Base-by-base conservation (phyloP, 2,888 invertebrate species). In the Ophion costatus region DNA sequence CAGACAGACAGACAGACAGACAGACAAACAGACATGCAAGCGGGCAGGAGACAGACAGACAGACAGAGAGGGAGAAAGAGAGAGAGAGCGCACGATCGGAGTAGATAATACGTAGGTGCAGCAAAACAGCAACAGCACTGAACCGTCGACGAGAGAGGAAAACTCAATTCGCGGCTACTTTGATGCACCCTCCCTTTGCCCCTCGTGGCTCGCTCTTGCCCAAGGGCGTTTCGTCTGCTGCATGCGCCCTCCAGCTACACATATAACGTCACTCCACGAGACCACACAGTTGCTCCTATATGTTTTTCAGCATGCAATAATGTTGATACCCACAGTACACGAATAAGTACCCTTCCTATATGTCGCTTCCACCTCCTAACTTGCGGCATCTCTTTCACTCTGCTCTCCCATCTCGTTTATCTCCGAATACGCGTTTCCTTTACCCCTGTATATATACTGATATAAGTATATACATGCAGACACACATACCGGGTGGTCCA, bases 141-240 rank as follows among this genome's bases (percentile, higher is more conserved):
- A 73, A 77, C 74, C 78, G 74, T 82, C 69, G 83, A 78, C 83
- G 75, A 75, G 73, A 74, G 76, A 82, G 84, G 87, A 85, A 86
- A 86, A 84, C 86, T 90, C 89, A 90, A 91, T 91, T 91, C 90
- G 90, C 89, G 90, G 90, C 90, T 90, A 90, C 90, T 90, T 91
- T 90, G 90, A 91, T 90, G 90, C 89, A 89, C 87, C 88, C 77
- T 29, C 57, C 69, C 59, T 45, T 67, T 22, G 9, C 38, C 38
- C 66, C 7, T 56, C n/a, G 51, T 56, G 0, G 14, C 83, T 71
- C 56, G 61, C 67, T 75, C 42, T 71, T 64, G 70, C 76, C 83
- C 82, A 85, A 82, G 85, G 84, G 80, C 69, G 71, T 80, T 75
- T 70, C 77, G 73, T 73, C 71, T 74, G 77, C 38, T 73, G 61